Base-by-base conservation (phyloP, 2,113 vertebrate species). In the Gadus chalcogrammus region DNA sequence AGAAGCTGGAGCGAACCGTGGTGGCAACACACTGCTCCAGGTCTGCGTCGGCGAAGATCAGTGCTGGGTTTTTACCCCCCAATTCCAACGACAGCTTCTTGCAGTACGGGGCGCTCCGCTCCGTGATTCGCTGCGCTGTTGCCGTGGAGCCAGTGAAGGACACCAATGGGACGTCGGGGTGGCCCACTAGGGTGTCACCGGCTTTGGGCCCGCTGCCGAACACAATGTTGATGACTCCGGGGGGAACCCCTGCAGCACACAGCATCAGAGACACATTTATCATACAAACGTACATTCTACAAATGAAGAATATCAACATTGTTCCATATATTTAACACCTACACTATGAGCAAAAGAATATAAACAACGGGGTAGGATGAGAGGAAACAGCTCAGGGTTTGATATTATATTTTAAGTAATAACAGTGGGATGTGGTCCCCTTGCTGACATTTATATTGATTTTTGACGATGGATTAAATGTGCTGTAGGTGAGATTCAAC, bases 21-120 rank as follows among this genome's bases (percentile, higher is more conserved):
- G 92, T 93, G 35, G 92, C 85, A 42, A 99, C 84, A 69, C 95
- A 98, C 2, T 94, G 90, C 6, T 91, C 92, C 82, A 99, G 78
- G 84, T 97, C 90, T 0, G 96, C 95, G 9, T 98, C 97, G 0
- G 95, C 92, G 5, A 99, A 99, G 66, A 99, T 5, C 8, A 99
- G 84, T 0, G 97, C 97, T 0, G 97, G 97, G 73, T 99, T 99
- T 87, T 99, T 99, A 27, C 96, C 97, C 1, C 97, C 97, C 22
- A 99, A 91, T 80, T 99, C 97, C 82, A 99, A 70, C 0, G 95
- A 98, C n/a, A 99, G 93, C 61, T 94, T 95, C 85, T 99, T 99
- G 80, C 94, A 99, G 80, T 94, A 88, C 0, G 93, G 94, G 35
- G 96, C 95, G 0, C 94, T 94, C 3, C 89, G 92, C 85, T 93